These are phyloP conservation scores for Aphidoletes aphidimyza DNA, from an alignment of 2,888 invertebrate species.

Conservation along the genomic window DNA sequence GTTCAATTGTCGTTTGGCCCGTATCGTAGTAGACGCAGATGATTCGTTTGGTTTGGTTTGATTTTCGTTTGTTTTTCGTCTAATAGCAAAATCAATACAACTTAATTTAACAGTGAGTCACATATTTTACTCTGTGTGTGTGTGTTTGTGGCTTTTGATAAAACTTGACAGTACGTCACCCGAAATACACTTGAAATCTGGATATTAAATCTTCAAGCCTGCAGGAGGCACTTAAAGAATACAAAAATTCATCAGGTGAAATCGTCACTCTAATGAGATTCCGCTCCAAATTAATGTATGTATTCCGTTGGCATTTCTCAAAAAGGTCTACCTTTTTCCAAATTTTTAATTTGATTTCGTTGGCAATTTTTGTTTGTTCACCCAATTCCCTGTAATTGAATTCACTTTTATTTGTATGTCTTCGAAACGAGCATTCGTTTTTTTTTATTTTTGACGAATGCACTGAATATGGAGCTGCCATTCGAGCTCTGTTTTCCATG, in stretches of 20 bases:
- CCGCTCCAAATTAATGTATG: neutral
- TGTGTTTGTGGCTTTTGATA: neutral
- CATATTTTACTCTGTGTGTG: neutral
- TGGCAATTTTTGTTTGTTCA: constrained; percentile 18
- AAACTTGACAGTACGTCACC: too few species aligned
- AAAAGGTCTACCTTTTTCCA: neutral
- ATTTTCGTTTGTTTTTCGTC: neutral
- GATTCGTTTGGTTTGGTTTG: neutral
- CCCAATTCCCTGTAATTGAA: neutral
- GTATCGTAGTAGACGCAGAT: too few species aligned
- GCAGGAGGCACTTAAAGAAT: neutral
- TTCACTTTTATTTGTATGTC: neutral
- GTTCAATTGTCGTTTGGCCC: too few species aligned
- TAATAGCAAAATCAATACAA: neutral
- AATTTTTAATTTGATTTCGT: neutral
- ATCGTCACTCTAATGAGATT: neutral
- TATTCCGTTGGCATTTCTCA: neutral
- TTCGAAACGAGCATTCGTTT: neutral
- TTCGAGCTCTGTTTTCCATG: too few species aligned
- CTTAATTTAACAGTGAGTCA: neutral
- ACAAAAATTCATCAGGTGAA: neutral
- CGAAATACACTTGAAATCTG: neutral
- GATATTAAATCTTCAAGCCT: neutral
- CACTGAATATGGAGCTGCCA: too few species aligned
- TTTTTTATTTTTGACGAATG: neutral